Evolutionary conservation across 2,113 vertebrate genomes (phyloP).

Genomic region (Macquaria australasica): DNA sequence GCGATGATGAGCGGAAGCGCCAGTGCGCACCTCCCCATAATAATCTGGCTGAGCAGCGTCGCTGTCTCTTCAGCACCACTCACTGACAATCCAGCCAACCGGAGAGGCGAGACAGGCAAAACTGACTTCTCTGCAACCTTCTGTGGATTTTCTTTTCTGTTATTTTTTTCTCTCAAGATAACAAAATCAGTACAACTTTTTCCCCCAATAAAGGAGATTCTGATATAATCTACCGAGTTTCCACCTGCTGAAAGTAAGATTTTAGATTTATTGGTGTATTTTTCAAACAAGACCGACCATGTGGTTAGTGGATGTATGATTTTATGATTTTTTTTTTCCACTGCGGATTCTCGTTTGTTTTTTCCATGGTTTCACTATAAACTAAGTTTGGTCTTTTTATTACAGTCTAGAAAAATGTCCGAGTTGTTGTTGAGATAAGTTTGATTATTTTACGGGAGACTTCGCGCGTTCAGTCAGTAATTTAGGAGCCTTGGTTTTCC

Average conservation of each 20-base stretch:
- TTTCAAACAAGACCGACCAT: constrained; percentile 36
- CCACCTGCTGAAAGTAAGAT: constrained; percentile 35
- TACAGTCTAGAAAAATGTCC: constrained; percentile 18
- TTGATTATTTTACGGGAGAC: constrained; percentile 1
- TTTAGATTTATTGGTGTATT: constrained; percentile 4
- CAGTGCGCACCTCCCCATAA: constrained; percentile 77
- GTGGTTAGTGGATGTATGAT: constrained; percentile 59
- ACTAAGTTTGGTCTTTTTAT: constrained; percentile 30
- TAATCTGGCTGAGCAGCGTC: constrained; percentile 74
- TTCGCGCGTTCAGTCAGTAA: not conserved
- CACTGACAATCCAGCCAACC: constrained; percentile 62
- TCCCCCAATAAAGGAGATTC: not conserved
- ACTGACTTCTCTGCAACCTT: constrained; percentile 37
- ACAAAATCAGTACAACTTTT: constrained; percentile 32
- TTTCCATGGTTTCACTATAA: not conserved
- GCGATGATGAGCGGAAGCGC: constrained; percentile 73
- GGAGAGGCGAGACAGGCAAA: constrained; percentile 47
- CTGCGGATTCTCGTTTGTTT: constrained; percentile 40
- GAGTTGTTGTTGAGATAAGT: constrained; percentile 40
- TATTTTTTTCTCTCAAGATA: not conserved
- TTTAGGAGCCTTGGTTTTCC: not conserved
- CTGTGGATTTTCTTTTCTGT: constrained; percentile 28
- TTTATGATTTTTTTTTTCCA: constrained; percentile 23
- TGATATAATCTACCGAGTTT: constrained; percentile 7
- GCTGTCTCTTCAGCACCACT: constrained; percentile 80